Evolutionary conservation across 2,888 invertebrate species (phyloP).

Genomic region (Tipula confusa): DNA sequence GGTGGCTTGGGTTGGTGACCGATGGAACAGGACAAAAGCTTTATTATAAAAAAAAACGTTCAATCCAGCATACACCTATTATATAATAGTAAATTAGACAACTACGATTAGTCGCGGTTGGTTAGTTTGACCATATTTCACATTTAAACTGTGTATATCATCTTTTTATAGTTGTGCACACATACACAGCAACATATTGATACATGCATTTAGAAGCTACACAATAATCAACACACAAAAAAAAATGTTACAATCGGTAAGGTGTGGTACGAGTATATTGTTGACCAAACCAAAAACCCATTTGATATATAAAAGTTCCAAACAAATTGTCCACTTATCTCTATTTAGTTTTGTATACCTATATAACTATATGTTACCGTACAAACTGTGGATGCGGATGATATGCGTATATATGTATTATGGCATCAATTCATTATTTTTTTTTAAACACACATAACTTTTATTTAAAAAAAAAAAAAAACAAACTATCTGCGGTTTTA

Average conservation of each 20-base stretch:
- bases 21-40: too few species aligned
- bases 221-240: neutral
- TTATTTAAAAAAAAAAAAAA: too few species aligned
- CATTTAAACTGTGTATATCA: too few species aligned
- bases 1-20: too few species aligned
- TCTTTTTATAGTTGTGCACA: neutral
- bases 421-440: constrained; percentile 14
- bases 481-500: neutral
- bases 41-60: too few species aligned
- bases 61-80: too few species aligned
- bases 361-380: neutral
- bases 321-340: neutral
- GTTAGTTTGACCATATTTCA: neutral
- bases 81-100: neutral
- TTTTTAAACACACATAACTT: neutral
- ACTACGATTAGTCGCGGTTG: neutral
- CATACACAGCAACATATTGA: too few species aligned
- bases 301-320: neutral
- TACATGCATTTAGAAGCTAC: neutral
- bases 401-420: neutral
- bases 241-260: neutral
- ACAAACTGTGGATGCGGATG: neutral
- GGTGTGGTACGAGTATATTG: neutral
- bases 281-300: constrained; percentile 1
- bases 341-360: neutral